phyloP scores from a whole-genome alignment of 2,888 invertebrate species.

The Herminia tarsipennalis region DNA sequence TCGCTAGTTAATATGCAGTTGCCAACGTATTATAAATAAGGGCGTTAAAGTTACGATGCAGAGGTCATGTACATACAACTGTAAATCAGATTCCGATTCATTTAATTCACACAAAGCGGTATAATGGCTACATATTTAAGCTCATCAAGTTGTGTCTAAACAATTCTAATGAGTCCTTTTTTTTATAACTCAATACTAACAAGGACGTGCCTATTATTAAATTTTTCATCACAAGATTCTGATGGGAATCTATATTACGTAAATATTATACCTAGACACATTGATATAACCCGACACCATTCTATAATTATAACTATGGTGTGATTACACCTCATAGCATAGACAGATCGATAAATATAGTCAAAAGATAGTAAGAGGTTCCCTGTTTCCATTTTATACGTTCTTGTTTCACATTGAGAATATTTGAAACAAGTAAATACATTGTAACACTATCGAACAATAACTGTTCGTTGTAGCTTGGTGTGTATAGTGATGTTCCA shows the following conservation, averaged over 20 bases:
- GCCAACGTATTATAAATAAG: no score
- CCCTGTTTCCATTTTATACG: constrained; percentile 64
- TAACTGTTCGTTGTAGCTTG: no score
- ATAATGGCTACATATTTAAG: constrained; percentile 37
- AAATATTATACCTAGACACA: constrained; percentile 45
- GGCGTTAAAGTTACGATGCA: background rate
- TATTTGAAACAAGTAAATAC: constrained; percentile 24
- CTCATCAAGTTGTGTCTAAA: constrained; percentile 44
- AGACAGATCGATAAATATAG: constrained; percentile 64
- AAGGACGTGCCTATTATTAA: constrained; percentile 20
- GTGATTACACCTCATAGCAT: constrained; percentile 43
- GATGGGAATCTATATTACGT: constrained; percentile 46
- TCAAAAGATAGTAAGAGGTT: constrained; percentile 60
- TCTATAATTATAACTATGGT: constrained; percentile 34
- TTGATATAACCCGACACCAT: constrained; percentile 40
- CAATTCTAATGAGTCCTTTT: constrained; percentile 20
- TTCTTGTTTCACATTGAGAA: constrained; percentile 35
- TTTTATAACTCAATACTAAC: constrained; percentile 16
- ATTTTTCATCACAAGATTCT: constrained; percentile 54
- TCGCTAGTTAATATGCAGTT: no score
- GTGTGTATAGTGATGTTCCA: no score
- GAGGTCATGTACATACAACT: background rate
- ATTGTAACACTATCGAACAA: no score
- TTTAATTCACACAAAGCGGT: constrained; percentile 21
- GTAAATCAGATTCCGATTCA: background rate